Conservation (phyloP, 1,140 invertebrate species). For the Zophobas morio region DNA sequence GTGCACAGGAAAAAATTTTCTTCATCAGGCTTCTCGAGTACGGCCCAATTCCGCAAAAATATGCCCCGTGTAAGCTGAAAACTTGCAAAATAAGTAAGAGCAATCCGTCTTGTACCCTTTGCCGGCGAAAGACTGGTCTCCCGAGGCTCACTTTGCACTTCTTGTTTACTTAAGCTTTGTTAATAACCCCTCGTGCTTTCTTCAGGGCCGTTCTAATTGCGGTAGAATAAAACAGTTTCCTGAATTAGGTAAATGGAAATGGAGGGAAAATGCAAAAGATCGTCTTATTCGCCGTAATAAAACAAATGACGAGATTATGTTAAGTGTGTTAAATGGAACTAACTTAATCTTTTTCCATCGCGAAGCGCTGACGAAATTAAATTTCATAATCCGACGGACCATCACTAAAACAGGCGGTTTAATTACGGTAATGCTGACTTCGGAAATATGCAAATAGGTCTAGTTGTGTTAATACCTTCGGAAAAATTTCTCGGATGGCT, state of each 20-base stretch:
- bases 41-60: constrained; percentile 5
- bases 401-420: constrained; percentile 37
- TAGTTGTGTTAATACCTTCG: constrained; percentile 20
- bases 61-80: not conserved
- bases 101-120: constrained; percentile 35
- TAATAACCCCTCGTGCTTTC: constrained; percentile 33
- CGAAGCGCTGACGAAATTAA: constrained; percentile 51
- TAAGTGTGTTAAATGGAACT: constrained; percentile 52
- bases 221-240: constrained; percentile 33
- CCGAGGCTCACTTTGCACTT: constrained; percentile 20
- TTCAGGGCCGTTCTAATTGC: constrained; percentile 28
- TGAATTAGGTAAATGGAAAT: constrained; percentile 48
- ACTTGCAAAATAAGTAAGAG: constrained; percentile 23
- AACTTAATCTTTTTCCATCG: constrained; percentile 51
- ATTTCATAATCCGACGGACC: constrained; percentile 51
- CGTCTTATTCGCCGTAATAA: constrained; percentile 49
- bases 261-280: constrained; percentile 28
- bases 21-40: not conserved
- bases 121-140: constrained; percentile 24
- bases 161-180: constrained; percentile 38
- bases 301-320: constrained; percentile 55
- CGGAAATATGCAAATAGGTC: constrained; percentile 31
- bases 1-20: no score
- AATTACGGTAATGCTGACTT: constrained; percentile 28
- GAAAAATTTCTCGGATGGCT: constrained; percentile 7